These are phyloP conservation scores for Sebastes elongatus DNA, from an alignment of 2,797 vertebrate species.

Conservation along the genomic window DNA sequence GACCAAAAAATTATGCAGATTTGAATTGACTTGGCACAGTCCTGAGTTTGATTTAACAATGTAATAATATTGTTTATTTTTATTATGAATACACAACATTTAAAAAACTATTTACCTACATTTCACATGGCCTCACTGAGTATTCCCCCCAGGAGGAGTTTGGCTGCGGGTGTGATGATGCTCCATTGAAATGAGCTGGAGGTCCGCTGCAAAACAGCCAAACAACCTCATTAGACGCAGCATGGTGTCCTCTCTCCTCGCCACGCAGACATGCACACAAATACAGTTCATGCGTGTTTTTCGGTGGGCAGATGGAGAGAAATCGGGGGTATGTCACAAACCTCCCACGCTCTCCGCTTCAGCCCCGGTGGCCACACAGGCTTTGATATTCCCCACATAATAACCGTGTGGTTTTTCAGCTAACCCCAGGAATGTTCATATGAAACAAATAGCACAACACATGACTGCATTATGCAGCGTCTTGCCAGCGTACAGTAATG, in stretches of 20 bases:
- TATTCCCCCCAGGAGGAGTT: not conserved
- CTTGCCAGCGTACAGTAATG: constrained; percentile 27
- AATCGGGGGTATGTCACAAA: constrained; percentile 61
- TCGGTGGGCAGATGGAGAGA: constrained; percentile 58
- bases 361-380: constrained; percentile 60
- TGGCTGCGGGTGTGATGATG: constrained; percentile 1
- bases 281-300: constrained; percentile 33
- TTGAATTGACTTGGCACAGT: not conserved
- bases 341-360: constrained; percentile 70
- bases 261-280: constrained; percentile 19
- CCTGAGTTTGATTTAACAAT: not conserved
- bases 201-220: not conserved
- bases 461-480: constrained; percentile 43
- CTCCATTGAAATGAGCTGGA: constrained; percentile 1
- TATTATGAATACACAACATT: not conserved
- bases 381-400: constrained; percentile 78
- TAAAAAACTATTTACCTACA: not conserved
- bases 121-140: not conserved
- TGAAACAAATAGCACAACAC: constrained; percentile 73
- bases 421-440: constrained; percentile 73
- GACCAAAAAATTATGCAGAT: not conserved
- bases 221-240: constrained; percentile 1
- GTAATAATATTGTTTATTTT: not conserved
- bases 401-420: constrained; percentile 69
- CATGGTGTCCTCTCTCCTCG: not conserved